Base-by-base conservation (phyloP, 1,140 invertebrate species). In the Micrasema longulum region DNA sequence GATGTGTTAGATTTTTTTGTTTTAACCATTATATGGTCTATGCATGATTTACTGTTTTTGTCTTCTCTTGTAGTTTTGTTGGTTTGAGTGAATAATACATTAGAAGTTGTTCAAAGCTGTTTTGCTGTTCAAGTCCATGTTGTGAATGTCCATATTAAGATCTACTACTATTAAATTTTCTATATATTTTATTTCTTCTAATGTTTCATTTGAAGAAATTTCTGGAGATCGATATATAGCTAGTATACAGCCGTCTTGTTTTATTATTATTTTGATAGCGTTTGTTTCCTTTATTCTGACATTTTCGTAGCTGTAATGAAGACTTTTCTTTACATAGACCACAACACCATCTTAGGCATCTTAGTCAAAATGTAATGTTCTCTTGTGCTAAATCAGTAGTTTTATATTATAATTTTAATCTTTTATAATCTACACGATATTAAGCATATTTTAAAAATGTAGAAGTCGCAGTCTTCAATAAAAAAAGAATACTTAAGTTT, bases 61-160 rank as follows among this genome's bases (percentile, higher is more conserved):
- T 3, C 18, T 6, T 16, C n/a, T 18, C 43, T 47, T n/a, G 43
- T 47, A n/a, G n/a, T 5, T n/a, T n/a, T 47, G 5, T 14, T 16
- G 4, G 4, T n/a, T 16, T 7, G n/a, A 7, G n/a, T 16, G n/a
- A n/a, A 47, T 47, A 18, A 16, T 47, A n/a, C 18, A 47, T 14
- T 4, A 47, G 43, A n/a, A 47, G n/a, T 4, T 16, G 6, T 14
- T 47, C n/a, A 4, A n/a, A 14, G 18, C 18, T 18, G 14, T 14
- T 3, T 5, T 14, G n/a, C 14, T 47, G 43, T 6, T 10, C 1
- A 16, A n/a, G 43, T n/a, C 43, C 43, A 47, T 3, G n/a, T 16
- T n/a, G 43, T n/a, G 43, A 4, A 47, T 47, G 5, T 47, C 18
- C 12, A 47, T 47, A 47, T 47, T 47, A n/a, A 47, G 43, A n/a